Base-by-base conservation (phyloP, 2,797 vertebrate species). In the Podargus strigoides region DNA sequence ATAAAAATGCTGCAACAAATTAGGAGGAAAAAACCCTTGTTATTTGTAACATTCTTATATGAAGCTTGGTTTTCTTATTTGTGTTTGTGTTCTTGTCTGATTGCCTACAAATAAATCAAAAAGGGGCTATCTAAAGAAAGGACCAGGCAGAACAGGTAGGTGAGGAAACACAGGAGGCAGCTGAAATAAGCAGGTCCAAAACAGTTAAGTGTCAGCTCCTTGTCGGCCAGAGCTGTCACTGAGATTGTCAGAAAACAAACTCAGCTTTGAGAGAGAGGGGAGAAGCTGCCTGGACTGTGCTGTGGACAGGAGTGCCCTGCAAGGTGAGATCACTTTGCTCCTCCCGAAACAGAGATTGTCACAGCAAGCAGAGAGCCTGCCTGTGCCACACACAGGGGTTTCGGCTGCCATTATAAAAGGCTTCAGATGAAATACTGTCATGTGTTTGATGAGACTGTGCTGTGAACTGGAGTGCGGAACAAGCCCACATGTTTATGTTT, bases 281-380 rank as follows among this genome's bases (percentile, higher is more conserved):
- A 69, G 39, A 77, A 86, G 59, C 28, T 69, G 28, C 28, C 58
- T 5, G 4, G 26, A 18, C 14, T 70, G n/a, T 0, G 1, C 22
- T 52, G 30, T 6, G 3, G 41, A 52, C 14, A 89, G 58, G 37
- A 67, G 10, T 0, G 0, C 4, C 28, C 3, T 3, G 39, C 27
- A 63, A 81, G 50, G 46, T 28, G 9, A 44, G 39, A 81, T 44
- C 1, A 0, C 0, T 0, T 24, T 30, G 44, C 26, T 67, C 26
- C 52, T 70, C 17, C 42, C 3, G 3, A 84, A 73, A 37, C 9
- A 46, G 60, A 49, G 28, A 32, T 14, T 17, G 14, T 23, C 32
- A 50, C 62, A 85, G n/a, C 20, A 72, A 60, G 34, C 34, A 60
- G 59, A 52, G 20, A 60, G 9, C 34, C 23, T 4, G 1, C 21